Base-by-base conservation (phyloP, 2,888 invertebrate species). In the Agrochola lota region DNA sequence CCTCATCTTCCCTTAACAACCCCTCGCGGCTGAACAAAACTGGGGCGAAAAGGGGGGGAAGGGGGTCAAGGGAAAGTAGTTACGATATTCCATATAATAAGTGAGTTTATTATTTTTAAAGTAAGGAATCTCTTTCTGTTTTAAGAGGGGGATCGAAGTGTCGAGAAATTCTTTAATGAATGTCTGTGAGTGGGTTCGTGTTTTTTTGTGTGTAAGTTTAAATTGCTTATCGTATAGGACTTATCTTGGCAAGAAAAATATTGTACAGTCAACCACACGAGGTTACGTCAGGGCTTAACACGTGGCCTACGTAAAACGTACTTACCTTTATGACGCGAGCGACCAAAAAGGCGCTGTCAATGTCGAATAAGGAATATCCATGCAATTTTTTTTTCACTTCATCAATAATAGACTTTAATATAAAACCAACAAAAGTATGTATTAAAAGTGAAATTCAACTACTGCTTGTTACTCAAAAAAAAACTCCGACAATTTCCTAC, bases 21-120 rank as follows among this genome's bases (percentile, higher is more conserved):
- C 76, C 81, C 77, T 72, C 60, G 26, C 6, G 23, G 30, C 57
- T 23, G 26, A 26, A 43, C 35, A 59, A 81, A 64, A 46, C 20
- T 71, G n/a, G 20, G 0, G 1, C 26, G n/a, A 9, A 26, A 43
- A 35, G 66, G 49, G 52, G 52, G 63, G n/a, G 67, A 46, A 80
- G 12, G 9, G 43, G 84, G 1, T 70, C 85, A 70, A 72, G 20
- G 2, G 52, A 77, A 23, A 55, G 3, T 81, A 79, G 89, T n/a
- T 62, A 80, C 73, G 64, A 71, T 43, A 67, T 66, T 69, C 57
- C 52, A 63, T 69, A 68, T 82, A 59, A 68, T 64, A 83, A 70
- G 79, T 69, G 74, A 83, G 84, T 86, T 87, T 87, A 87, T 88
- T 88, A 88, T 87, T 88, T 88, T 87, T 77, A 79, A 84, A 81